Conservation (phyloP, 37 sponge, comb jelly and placozoan genomes). For the Amphimedon queenslandica region DNA sequence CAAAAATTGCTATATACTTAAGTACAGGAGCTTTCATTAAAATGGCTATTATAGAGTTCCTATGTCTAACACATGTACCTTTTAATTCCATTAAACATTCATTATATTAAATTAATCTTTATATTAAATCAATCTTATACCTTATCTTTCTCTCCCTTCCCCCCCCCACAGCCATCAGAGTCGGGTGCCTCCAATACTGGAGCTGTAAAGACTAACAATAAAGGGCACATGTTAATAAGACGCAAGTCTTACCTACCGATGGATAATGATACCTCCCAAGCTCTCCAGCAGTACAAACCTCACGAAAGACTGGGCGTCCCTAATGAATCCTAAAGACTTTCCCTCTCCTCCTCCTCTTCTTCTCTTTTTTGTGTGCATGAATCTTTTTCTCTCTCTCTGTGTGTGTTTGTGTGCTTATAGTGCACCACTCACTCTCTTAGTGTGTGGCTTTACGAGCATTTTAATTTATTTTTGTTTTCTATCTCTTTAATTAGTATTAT, state of each 20-base stretch:
- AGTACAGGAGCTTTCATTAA: too few relatives aligned
- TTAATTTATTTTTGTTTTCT: too few relatives aligned
- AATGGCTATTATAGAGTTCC: too few relatives aligned
- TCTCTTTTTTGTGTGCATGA: neutral
- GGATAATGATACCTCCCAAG: constrained; percentile 73
- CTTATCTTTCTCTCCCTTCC: neutral
- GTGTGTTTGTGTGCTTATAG: constrained; percentile 1
- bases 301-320: neutral
- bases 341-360: neutral
- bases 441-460: too few relatives aligned
- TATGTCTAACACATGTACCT: too few relatives aligned
- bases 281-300: constrained; percentile 70
- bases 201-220: too few relatives aligned
- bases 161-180: too few relatives aligned
- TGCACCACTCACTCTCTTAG: too few relatives aligned
- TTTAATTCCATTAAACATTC: too few relatives aligned
- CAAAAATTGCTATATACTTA: too few relatives aligned
- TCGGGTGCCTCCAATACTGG: neutral
- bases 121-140: neutral
- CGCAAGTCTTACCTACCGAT: constrained; percentile 87
- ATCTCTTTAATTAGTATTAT: too few relatives aligned
- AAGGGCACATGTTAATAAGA: constrained; percentile 51
- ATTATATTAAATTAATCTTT: neutral
- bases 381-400: neutral
- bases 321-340: neutral